Evolutionary conservation across 2,888 invertebrate genomes (phyloP).

Genomic region (Craniophora ligustri): DNA sequence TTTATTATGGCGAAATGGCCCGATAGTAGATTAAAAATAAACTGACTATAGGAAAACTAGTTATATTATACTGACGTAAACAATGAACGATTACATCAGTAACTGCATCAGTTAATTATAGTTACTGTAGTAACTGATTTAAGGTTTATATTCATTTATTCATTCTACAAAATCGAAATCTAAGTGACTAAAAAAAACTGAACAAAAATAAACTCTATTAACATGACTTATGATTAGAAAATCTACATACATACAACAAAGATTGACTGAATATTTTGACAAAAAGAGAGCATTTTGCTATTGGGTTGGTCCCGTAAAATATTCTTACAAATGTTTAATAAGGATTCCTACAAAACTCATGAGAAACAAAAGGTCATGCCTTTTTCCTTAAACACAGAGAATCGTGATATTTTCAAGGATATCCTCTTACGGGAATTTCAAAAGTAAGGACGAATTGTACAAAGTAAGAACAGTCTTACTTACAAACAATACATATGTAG

Average conservation of each 20-base stretch:
- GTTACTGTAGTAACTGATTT: too few species aligned
- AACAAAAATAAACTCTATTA: too few species aligned
- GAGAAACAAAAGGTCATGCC: constrained; percentile 6
- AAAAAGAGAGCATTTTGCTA: too few species aligned
- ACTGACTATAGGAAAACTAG: background rate
- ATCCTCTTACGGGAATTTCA: constrained; percentile 15
- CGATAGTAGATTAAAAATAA: constrained; percentile 13
- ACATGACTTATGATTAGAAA: too few species aligned
- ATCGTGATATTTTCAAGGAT: constrained; percentile 11
- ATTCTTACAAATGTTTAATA: background rate
- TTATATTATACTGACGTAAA: background rate
- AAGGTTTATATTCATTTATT: too few species aligned
- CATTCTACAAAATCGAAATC: too few species aligned
- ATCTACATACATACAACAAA: too few species aligned
- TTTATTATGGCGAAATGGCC: constrained; percentile 17
- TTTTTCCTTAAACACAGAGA: constrained; percentile 24
- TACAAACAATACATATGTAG: background rate
- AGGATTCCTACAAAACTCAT: background rate
- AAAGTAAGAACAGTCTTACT: background rate
- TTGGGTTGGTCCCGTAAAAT: too few species aligned
- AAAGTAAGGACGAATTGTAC: background rate
- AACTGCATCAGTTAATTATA: too few species aligned
- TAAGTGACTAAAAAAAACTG: too few species aligned
- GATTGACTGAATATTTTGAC: too few species aligned
- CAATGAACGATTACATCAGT: background rate